Evolutionary conservation across 2,888 invertebrate genomes (phyloP), one percentile per base, ranked within the genome.

Genomic region (Drepanosiphum platanoidis): DNA sequence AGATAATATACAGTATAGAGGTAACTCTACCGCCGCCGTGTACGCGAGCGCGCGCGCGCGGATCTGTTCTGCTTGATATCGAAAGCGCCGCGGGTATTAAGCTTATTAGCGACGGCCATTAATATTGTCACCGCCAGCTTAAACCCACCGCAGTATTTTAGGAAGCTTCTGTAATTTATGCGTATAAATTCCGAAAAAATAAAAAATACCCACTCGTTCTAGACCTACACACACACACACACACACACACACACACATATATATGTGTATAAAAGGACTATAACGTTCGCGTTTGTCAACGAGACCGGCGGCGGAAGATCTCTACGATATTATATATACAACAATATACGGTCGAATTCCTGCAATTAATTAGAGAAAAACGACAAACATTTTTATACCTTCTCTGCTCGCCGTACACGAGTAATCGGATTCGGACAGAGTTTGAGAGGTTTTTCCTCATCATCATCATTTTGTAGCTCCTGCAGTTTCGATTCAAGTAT

Each of bases 111-210:
- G 30, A 70, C 80, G 22, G 80, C 80, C 80, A 71, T 81, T 72
- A 82, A 82, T 82, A 82, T 82, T 82, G 81, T 72, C 81, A 72
- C 72, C 81, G 72, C 80, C 79, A 79, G 79, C 79, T 79, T 79
- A 79, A 64, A 34, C 34, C 81, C 81, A 30, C 71, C 71, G 71
- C 81, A 58, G 81, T 71, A 70, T 70, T 80, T 71, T 36, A 81
- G 70, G 70, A 61, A 39, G 81, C 71, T 58, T 71, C 22, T 61
- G 68, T 71, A 81, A 81, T 81, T 81, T 81, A 81, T 81, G 81
- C 81, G 81, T 81, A 58, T 58, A 71, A 81, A 71, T 81, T 81
- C 39, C 71, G 11, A 71, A 81, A 81, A 39, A 64, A 30, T 5
- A 27, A 61, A 79, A 79, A 66, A 42, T 66, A 79, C 39, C 64